A percentile compares a stretch with the other conserved stretches of the same genome.
These are phyloP conservation scores for Zosterops hypoxanthus DNA, from an alignment of 2,113 vertebrate genomes.

Conservation along the genomic window DNA sequence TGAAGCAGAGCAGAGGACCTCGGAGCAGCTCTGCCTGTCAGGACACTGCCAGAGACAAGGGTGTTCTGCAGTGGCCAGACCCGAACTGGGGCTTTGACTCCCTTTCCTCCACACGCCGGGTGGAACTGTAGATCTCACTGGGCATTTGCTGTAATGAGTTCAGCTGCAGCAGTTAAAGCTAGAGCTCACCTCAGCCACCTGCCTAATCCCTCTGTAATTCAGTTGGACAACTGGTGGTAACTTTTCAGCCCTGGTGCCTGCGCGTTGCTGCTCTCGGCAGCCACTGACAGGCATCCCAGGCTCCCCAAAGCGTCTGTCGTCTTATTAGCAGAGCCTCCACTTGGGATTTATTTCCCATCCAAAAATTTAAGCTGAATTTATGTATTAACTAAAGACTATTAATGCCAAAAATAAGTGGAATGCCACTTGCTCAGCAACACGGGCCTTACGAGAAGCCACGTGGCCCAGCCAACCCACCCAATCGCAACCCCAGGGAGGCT, in stretches of 20 bases:
- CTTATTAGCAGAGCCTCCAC: conserved; percentile 56
- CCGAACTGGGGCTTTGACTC: not conserved
- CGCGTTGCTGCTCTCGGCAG: not conserved
- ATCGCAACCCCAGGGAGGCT: conserved; percentile 44
- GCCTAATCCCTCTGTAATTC: not conserved
- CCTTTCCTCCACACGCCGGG: not conserved
- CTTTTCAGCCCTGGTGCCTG: not conserved
- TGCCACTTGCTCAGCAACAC: conserved; percentile 66
- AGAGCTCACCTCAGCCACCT: not conserved
- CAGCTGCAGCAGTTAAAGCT: not conserved
- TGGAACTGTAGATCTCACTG: not conserved
- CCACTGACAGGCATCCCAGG: conserved; percentile 11
- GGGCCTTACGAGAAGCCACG: conserved; percentile 45
- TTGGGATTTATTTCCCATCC: conserved; percentile 64
- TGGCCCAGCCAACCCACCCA: conserved; percentile 57
- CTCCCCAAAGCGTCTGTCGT: conserved; percentile 24
- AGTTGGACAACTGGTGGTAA: not conserved
- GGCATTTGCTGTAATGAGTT: not conserved
- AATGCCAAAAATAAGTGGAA: conserved; percentile 67
- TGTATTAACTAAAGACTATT: conserved; percentile 73
- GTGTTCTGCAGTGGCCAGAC: not conserved
- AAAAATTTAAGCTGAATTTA: conserved; percentile 67
- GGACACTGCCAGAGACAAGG: not conserved
- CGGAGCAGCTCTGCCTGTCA: not conserved
- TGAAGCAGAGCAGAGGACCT: not conserved